phyloP scores from a whole-genome alignment of 2,113 vertebrate genomes.

The Perca flavescens region DNA sequence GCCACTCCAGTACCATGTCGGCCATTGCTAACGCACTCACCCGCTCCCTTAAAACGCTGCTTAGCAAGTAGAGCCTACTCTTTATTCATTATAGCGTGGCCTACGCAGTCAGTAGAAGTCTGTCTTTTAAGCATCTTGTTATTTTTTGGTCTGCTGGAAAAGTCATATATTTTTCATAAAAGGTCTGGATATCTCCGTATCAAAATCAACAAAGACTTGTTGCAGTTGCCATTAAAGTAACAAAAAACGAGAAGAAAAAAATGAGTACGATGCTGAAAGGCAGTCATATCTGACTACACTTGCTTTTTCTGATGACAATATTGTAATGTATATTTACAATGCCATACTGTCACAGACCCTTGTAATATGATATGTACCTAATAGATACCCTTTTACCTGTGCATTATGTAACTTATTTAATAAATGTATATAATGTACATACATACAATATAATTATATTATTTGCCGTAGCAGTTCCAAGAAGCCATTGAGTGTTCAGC shows the following conservation, averaged over 20 bases:
- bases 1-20: slow-evolving; percentile 96
- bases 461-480: slow-evolving; percentile 83
- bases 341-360: slow-evolving; percentile 91
- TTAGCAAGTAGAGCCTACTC: slow-evolving; percentile 90
- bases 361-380: slow-evolving; percentile 82
- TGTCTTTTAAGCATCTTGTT: slow-evolving; percentile 70
- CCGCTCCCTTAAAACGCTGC: slow-evolving; percentile 98
- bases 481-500: slow-evolving; percentile 61
- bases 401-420: slow-evolving; percentile 95
- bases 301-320: slow-evolving; percentile 81
- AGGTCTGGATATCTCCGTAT: slow-evolving; percentile 43
- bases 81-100: slow-evolving; percentile 69
- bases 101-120: slow-evolving; percentile 63
- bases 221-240: slow-evolving; percentile 20
- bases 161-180: slow-evolving; percentile 53
- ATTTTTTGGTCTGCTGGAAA: slow-evolving; percentile 36
- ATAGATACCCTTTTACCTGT: slow-evolving; percentile 87
- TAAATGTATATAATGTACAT: slow-evolving; percentile 81
- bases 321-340: slow-evolving; percentile 90
- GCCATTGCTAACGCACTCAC: slow-evolving; percentile 98
- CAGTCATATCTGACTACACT: slow-evolving; percentile 80
- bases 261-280: slow-evolving; percentile 65
- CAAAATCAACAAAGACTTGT: slow-evolving; percentile 22
- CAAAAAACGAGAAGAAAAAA: slow-evolving; percentile 12
- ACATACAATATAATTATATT: slow-evolving; percentile 69